Evolutionary conservation across 1,140 invertebrate genomes (phyloP), one percentile per base, ranked within the genome.

Genomic region (Aphelenchoides avenae): DNA sequence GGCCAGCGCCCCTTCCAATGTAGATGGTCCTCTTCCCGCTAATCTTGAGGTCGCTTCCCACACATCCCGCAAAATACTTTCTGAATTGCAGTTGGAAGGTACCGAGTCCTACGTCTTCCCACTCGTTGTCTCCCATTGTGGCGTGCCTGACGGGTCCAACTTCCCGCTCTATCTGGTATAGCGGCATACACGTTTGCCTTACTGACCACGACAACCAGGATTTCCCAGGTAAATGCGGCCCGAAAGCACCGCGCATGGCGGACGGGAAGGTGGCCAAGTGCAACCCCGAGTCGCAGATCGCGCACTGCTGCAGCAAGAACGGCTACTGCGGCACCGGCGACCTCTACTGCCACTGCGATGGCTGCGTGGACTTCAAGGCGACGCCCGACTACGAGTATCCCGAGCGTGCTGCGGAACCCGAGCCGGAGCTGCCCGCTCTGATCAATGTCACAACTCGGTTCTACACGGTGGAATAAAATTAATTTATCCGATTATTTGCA

Each of bases 301-400:
- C 68, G 0, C 47, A 44, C 22, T 71, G 65, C 22, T 69, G 66
- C 24, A 64, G 64, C 31, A 5, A 11, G 11, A 51, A 34, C 11
- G 59, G 52, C 22, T 54, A 60, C 1, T 70, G 60, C 30, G 57
- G 67, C 41, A 62, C 63, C 9, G 62, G 62, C 13, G 51, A 56
- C 11, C n/a, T 39, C 5, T 70, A 67, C 42, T 70, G 68, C 27
- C 31, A 42, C 5, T 70, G 68, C 44, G 29, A 58, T 18, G 68
- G 68, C 15, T 70, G 68, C 27, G 68, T 67, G 0, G 57, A 70
- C 44, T 70, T 70, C 47, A 66, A 57, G 46, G 46, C 43, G 4
- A 55, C 51, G 37, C 61, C 66, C 1, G 43, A 31, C 9, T 69
- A 43, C 29, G 3, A 18, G 24, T 46, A 46, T 46, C 26, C n/a